phyloP scores from a whole-genome alignment of 92 coral and sea anemone genomes.

The Plumapathes pennacea region DNA sequence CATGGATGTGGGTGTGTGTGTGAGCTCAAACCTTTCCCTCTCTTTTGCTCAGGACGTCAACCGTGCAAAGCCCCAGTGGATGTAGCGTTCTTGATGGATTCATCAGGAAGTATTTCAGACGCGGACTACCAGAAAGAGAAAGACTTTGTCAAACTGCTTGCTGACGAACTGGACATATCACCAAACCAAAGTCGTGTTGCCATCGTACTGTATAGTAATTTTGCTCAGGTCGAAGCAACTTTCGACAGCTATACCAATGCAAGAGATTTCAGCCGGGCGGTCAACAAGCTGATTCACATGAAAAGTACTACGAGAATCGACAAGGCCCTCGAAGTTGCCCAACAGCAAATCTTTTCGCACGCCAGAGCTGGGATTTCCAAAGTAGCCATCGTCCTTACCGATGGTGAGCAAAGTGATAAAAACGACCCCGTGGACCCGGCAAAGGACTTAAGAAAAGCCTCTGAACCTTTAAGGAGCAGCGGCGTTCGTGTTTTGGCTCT shows the following conservation, averaged over 20 bases:
- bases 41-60: too few relatives aligned
- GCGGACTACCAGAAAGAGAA: conserved; percentile 46
- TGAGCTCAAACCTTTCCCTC: too few relatives aligned
- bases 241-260: conserved; percentile 47
- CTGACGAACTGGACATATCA: conserved; percentile 43
- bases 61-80: too few relatives aligned
- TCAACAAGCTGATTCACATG: conserved; percentile 42
- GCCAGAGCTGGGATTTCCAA: conserved; percentile 59
- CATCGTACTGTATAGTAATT: conserved; percentile 56
- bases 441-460: conserved; percentile 48
- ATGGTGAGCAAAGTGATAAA: conserved; percentile 68
- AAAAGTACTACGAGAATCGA: conserved; percentile 68
- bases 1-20: too few relatives aligned
- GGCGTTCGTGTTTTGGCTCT: conserved; percentile 63
- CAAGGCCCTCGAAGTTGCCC: conserved; percentile 56
- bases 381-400: conserved; percentile 68
- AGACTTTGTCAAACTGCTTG: conserved; percentile 53
- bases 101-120: conserved; percentile 68
- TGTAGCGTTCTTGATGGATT: conserved; percentile 67
- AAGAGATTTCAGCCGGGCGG: conserved; percentile 37
- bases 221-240: conserved; percentile 40
- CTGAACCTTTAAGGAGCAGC: conserved; percentile 51
- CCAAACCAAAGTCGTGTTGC: conserved; percentile 49
- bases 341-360: conserved; percentile 42
- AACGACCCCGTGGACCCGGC: conserved; percentile 53